Base-by-base conservation (phyloP, 2,797 vertebrate genomes). In the Cetoscarus ocellatus region DNA sequence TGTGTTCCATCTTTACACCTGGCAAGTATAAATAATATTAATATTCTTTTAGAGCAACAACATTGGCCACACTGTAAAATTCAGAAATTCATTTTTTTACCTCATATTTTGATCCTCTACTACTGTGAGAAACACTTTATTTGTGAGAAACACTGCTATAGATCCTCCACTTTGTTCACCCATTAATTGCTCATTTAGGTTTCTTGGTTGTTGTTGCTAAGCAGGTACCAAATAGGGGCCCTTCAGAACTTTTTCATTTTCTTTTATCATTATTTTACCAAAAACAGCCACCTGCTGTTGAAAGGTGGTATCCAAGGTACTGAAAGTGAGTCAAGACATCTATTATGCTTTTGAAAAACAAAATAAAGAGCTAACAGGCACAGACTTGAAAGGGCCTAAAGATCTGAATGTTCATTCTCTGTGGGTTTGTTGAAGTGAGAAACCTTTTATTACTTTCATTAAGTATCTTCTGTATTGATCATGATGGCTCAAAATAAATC, bases 301-400 rank as follows among this genome's bases (percentile, higher is more conserved):
- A 27, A 27, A 27, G 27, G 27, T 27, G 27, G 27, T 27, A 27
- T 27, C 27, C 27, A 2, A 27, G 27, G 27, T 54, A 0, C 14
- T 53, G 10, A 51, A 42, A 62, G 14, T 17, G 17, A 61, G 45
- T 60, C 42, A 68, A 60, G 56, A 14, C 18, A 17, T 54, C n/a
- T 8, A 48, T 17, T 8, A 48, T 7, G 45, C 2, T 15, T 27
- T 27, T 10, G 1, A 38, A 44, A 52, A 34, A 6, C 27, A 51
- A 60, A 44, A 58, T 7, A 14, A 59, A 50, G 17, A 44, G 18
- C 14, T 47, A 1, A 55, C 61, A 7, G 11, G 34, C 9, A 35
- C 44, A 8, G 19, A 39, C 14, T 8, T 36, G 19, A 49, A 2
- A 10, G 39, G 3, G 39, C 43, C 15, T 40, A 35, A 14, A 19